Evolutionary conservation across 2,797 vertebrate species (phyloP), one percentile per base, ranked within the genome.

Genomic region (Coccyzus lansbergi): DNA sequence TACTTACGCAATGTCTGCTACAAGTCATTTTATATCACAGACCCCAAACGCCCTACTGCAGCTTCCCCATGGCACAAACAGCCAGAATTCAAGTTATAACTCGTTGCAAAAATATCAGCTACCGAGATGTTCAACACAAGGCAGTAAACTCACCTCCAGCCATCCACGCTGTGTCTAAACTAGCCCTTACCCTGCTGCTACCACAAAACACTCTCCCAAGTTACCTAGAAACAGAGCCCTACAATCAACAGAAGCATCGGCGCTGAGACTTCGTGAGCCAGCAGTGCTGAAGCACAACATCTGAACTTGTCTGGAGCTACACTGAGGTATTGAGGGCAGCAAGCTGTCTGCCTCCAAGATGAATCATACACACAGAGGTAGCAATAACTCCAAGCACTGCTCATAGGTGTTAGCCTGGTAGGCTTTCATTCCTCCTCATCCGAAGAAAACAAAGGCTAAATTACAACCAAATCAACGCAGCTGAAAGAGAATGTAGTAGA

Each of bases 151-250:
- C 86, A 81, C 82, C 92, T 42, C 18, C 69, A 60, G 87, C 75
- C 33, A 24, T 3, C 63, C 0, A 2, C 0, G 7, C 86, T 8
- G 48, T 15, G 78, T 5, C 75, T 38, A 2, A 60, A 87, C 68
- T 46, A 2, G 92, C 75, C 75, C 67, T n/a, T 0, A 6, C 0
- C 5, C 75, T 62, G 2, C 67, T 6, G 75, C 77, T 22, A 16
- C 56, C 75, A 46, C 2, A 1, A 56, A 83, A 40, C 0, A 4
- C 2, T 19, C 75, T 38, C 89, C 44, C 2, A 14, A 92, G 72
- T 58, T 31, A 51, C 88, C 69, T 40, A 36, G 88, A 72, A 69
- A 76, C 69, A 40, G 46, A 64, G 75, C 48, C 60, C 19, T 29
- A 20, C 69, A 29, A 78, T 4, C 36, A 62, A 19, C 84, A 77